Base-by-base conservation (phyloP, 2,888 invertebrate genomes). In the Alentia gelatinosa region DNA sequence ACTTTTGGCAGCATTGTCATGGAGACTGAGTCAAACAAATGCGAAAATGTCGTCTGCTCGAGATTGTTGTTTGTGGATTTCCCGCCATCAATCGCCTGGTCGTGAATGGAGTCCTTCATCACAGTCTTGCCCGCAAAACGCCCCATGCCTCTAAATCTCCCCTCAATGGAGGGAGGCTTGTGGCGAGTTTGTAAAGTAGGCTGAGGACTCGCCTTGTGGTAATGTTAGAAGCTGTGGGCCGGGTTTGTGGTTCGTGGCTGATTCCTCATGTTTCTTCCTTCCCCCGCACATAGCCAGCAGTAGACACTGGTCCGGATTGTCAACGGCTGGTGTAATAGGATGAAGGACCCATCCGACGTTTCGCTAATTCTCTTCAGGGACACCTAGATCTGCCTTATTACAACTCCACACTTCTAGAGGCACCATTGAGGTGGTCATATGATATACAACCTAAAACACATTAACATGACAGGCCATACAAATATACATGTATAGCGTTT, bases 1-100 rank as follows among this genome's bases (percentile, higher is more conserved):
- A 83, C 83, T 83, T 83, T 23, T 68, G 68, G 30, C 4, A 30
- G 68, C 68, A 68, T 68, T 68, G 68, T 68, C 68, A 68, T 68
- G 68, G 68, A 68, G 30, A 26, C 68, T 12, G 68, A 68, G 68
- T 68, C 68, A 68, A 68, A 68, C 68, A 68, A 68, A 68, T 37
- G 83, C 23, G n/a, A 83, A 83, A 39, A 83, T 83, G 83, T 83
- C 83, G 83, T 37, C 39, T n/a, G 39, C 39, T n/a, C n/a, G 83
- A 35, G 83, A 83, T 26, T 83, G 35, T 26, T 83, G 83, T 83
- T 83, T 83, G 83, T 37, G 40, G 83, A 83, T 37, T 83, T 37
- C 26, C 35, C n/a, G 40, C 26, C 83, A 35, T 83, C 83, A 35
- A 83, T 83, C 37, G 83, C 83, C 83, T 15, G 12, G 37, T n/a